Evolutionary conservation across 2,888 invertebrate species (phyloP).

Genomic region (Drosophila cognata): DNA sequence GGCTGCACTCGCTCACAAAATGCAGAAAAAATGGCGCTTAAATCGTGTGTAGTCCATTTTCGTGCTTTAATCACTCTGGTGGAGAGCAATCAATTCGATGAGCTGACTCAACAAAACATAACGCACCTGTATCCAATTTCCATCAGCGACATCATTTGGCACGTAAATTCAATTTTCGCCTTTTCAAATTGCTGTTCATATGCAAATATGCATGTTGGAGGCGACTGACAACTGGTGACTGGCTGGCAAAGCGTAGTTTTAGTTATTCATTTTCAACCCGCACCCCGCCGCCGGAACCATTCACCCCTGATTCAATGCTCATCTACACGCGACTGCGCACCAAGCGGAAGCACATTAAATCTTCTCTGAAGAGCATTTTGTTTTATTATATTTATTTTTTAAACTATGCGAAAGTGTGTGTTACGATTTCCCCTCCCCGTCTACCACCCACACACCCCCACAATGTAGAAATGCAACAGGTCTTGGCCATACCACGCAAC

Average conservation of each 20-base stretch:
- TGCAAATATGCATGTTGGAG: constrained; percentile 30
- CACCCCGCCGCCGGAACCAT: background rate
- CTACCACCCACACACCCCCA: background rate
- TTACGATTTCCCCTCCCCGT: background rate
- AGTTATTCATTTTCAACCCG: background rate
- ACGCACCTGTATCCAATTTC: constrained; percentile 4
- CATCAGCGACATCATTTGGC: constrained; percentile 14
- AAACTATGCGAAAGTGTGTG: constrained; percentile 48
- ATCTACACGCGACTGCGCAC: constrained; percentile 52
- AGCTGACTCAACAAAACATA: background rate
- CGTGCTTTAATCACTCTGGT: background rate
- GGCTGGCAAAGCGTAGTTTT: constrained; percentile 9
- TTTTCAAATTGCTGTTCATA: constrained; percentile 18
- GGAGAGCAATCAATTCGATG: background rate
- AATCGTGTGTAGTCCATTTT: background rate
- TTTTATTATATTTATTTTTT: background rate
- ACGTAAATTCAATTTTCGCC: constrained; percentile 22
- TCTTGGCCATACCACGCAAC: constrained; percentile 15
- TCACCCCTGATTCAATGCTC: background rate
- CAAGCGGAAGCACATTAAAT: constrained; percentile 59
- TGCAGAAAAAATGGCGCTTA: background rate
- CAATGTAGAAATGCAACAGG: constrained; percentile 6
- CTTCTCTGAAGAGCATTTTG: constrained; percentile 50
- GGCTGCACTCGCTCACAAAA: background rate
- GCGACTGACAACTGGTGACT: background rate